These are phyloP conservation scores for Cerastis leucographa DNA, from an alignment of 2,888 invertebrate species.

Conservation along the genomic window DNA sequence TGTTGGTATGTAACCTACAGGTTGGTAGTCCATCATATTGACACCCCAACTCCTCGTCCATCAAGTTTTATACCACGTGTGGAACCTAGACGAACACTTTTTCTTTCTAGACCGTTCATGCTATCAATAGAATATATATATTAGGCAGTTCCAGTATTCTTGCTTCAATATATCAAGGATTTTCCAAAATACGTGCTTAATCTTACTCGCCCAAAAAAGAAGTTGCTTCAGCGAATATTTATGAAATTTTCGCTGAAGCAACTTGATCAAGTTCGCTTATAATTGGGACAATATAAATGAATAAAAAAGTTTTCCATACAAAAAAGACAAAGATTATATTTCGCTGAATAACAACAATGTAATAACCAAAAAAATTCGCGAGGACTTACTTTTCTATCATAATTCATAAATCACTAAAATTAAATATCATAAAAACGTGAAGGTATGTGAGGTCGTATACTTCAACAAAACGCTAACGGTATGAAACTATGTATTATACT, in stretches of 20 bases:
- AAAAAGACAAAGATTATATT: neutral
- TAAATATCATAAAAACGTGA: constrained; percentile 54
- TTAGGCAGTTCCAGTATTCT: neutral
- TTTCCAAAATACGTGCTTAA: too few species aligned
- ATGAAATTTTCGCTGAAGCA: neutral
- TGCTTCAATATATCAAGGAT: neutral
- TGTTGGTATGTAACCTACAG: constrained; percentile 4
- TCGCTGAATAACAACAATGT: neutral
- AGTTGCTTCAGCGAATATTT: too few species aligned
- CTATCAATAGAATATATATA: neutral
- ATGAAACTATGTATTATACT: constrained; percentile 35
- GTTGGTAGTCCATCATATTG: neutral
- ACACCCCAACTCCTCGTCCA: neutral
- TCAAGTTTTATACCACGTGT: neutral
- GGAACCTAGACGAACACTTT: neutral
- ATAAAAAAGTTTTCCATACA: neutral
- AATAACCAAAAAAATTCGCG: constrained; percentile 12
- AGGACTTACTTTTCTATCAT: constrained; percentile 25
- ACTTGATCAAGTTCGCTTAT: neutral
- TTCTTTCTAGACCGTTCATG: neutral
- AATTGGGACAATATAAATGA: neutral
- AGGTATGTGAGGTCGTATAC: neutral
- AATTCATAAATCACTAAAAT: constrained; percentile 48
- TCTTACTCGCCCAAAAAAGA: constrained; percentile 2
- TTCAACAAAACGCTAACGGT: constrained; percentile 50